phyloP scores from a whole-genome alignment of 1,140 invertebrate species.

The Epicauta chinensis region DNA sequence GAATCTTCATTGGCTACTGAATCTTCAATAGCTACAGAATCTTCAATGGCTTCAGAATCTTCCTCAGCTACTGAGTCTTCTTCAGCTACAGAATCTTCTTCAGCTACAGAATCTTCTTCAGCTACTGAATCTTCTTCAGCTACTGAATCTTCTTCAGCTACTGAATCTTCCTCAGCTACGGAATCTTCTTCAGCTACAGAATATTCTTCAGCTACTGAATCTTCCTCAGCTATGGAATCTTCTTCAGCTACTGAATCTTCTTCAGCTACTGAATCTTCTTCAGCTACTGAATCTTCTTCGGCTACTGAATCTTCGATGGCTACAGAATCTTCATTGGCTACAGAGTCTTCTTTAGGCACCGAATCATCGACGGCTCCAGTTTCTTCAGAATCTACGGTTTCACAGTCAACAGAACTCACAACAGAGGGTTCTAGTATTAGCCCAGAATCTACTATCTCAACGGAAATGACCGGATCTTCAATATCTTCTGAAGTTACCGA shows the following conservation, averaged over 20 bases:
- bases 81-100: slow-evolving; percentile 15
- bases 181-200: background rate
- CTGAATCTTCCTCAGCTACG: background rate
- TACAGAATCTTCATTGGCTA: slow-evolving; percentile 19
- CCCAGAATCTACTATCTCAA: slow-evolving; percentile 17
- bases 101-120: background rate
- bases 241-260: background rate
- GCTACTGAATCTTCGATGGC: slow-evolving; percentile 12
- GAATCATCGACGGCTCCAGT: slow-evolving; percentile 14
- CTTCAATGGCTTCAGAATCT: slow-evolving; percentile 26
- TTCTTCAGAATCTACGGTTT: background rate
- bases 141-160: slow-evolving; percentile 5
- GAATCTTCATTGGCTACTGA: slow-evolving; percentile 12
- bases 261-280: slow-evolving; percentile 16
- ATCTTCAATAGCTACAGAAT: slow-evolving; percentile 8
- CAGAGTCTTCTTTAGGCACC: slow-evolving; percentile 21
- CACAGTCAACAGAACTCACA: slow-evolving; percentile 6
- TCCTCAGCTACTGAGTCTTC: slow-evolving; percentile 9
- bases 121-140: too few relatives aligned
- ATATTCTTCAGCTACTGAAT: background rate
- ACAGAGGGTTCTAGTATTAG: slow-evolving; percentile 11
- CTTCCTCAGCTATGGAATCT: slow-evolving; percentile 17
- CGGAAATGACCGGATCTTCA: slow-evolving; percentile 9
- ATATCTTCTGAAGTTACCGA: slow-evolving; percentile 14
- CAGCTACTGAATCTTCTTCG: slow-evolving; percentile 9